Evolutionary conservation across 2,888 invertebrate genomes (phyloP).

Genomic region (Hemithea aestivaria): DNA sequence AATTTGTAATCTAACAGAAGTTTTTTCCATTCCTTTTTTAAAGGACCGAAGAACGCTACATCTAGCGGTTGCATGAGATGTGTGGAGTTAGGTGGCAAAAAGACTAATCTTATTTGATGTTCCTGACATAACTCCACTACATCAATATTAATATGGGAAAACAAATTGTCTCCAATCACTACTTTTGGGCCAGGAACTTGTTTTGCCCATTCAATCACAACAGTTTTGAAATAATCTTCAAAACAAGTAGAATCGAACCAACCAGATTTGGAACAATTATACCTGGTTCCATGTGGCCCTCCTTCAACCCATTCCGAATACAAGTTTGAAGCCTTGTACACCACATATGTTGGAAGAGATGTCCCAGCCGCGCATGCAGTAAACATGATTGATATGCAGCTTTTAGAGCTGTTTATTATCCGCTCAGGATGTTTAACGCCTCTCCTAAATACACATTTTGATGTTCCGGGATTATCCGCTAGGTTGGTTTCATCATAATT

Average conservation of each 20-base stretch:
- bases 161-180: constrained; percentile 23
- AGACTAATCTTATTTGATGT: constrained; percentile 35
- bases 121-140: constrained; percentile 26
- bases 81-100: constrained; percentile 34
- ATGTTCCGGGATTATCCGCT: background rate
- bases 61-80: constrained; percentile 19
- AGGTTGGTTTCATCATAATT: constrained; percentile 4
- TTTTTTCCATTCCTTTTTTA: constrained; percentile 32
- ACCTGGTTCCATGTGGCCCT: constrained; percentile 1
- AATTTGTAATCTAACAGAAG: constrained; percentile 23
- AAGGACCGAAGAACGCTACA: constrained; percentile 27
- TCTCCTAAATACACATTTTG: constrained; percentile 2
- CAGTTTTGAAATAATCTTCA: constrained; percentile 2
- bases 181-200: constrained; percentile 14
- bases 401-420: constrained; percentile 17
- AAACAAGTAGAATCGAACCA: constrained; percentile 3
- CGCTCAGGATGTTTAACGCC: constrained; percentile 3
- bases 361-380: constrained; percentile 16
- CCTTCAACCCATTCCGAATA: constrained; percentile 14
- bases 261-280: constrained; percentile 1
- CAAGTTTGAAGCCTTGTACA: constrained; percentile 19
- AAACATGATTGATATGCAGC: constrained; percentile 24
- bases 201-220: constrained; percentile 15
- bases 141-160: constrained; percentile 16
- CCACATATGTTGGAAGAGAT: constrained; percentile 22